phyloP scores from a whole-genome alignment of 2,888 invertebrate genomes.

The Scaptodrosophila latifasciaeformis region DNA sequence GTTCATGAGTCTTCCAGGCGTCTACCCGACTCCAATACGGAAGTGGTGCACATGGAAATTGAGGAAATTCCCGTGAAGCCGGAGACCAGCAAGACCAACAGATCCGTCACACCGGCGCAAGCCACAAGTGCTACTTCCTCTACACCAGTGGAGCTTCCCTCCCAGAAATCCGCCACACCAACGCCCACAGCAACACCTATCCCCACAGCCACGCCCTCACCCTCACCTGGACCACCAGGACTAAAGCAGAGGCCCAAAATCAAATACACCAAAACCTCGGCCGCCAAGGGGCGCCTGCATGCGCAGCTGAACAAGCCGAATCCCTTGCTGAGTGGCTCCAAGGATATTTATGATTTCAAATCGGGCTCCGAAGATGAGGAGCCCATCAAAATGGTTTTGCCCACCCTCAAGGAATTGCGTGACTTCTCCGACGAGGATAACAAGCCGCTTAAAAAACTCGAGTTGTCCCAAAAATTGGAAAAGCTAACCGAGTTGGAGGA shows the following conservation, averaged over 20 bases:
- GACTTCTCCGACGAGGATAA: slow-evolving; percentile 73
- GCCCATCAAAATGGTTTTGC: slow-evolving; percentile 74
- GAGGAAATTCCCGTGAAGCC: slow-evolving; percentile 50
- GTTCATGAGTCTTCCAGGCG: neutral
- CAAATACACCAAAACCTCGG: slow-evolving; percentile 53
- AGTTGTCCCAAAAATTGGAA: slow-evolving; percentile 17
- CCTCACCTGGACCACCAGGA: slow-evolving; percentile 13
- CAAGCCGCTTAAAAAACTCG: slow-evolving; percentile 54
- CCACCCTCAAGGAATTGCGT: slow-evolving; percentile 68
- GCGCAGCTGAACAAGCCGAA: slow-evolving; percentile 16
- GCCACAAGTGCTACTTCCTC: neutral
- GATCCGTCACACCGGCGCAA: neutral
- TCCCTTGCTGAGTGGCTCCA: slow-evolving; percentile 24
- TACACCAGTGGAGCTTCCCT: neutral
- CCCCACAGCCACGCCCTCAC: slow-evolving; percentile 11
- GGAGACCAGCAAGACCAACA: too few relatives aligned
- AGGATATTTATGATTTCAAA: slow-evolving; percentile 74
- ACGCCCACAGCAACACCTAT: slow-evolving; percentile 20
- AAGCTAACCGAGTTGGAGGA: slow-evolving; percentile 5
- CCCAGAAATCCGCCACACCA: neutral
- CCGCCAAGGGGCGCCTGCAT: slow-evolving; percentile 49
- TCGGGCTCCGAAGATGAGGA: slow-evolving; percentile 74
- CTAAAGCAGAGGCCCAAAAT: slow-evolving; percentile 45
- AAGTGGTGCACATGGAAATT: slow-evolving; percentile 68
- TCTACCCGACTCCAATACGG: slow-evolving; percentile 63